Evolutionary conservation across 2,113 vertebrate species (phyloP).

Genomic region (Phocoena sinus): DNA sequence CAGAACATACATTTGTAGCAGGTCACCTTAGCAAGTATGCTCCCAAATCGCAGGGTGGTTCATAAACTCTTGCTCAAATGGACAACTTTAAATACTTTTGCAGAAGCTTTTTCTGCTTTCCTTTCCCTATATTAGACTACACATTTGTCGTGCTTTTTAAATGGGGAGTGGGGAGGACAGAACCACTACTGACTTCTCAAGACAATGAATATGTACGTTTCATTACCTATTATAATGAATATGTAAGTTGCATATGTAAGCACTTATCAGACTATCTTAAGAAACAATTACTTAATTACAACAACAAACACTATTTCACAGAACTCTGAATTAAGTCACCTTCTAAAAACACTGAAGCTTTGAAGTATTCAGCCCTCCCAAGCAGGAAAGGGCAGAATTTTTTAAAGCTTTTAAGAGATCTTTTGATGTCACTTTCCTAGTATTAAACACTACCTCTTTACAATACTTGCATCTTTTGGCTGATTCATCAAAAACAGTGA

Average conservation of each 20-base stretch:
- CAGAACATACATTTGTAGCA: neutral
- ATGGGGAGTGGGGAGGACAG: neutral
- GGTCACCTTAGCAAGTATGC: neutral
- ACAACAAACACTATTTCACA: neutral
- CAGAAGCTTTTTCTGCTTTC: neutral
- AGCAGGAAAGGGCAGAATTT: neutral
- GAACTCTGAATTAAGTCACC: neutral
- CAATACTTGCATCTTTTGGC: neutral
- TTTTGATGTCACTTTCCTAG: constrained; percentile 12
- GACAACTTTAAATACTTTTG: neutral
- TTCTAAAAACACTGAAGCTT: neutral
- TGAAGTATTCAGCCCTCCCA: neutral
- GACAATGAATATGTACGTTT: neutral
- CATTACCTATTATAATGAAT: neutral
- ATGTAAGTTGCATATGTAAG: neutral
- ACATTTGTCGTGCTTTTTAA: neutral
- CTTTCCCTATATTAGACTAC: neutral
- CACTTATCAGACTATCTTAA: neutral
- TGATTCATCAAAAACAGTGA: constrained; percentile 12
- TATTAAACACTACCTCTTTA: constrained; percentile 5
- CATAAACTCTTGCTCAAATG: neutral
- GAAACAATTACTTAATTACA: neutral
- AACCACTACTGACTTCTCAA: neutral
- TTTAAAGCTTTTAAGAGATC: neutral
- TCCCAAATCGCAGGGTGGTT: neutral